Percentiles rank a stretch among this genome's conserved stretches.
Evolutionary conservation across 2,888 invertebrate species (phyloP).

Genomic region (Andrena flavipes): DNA sequence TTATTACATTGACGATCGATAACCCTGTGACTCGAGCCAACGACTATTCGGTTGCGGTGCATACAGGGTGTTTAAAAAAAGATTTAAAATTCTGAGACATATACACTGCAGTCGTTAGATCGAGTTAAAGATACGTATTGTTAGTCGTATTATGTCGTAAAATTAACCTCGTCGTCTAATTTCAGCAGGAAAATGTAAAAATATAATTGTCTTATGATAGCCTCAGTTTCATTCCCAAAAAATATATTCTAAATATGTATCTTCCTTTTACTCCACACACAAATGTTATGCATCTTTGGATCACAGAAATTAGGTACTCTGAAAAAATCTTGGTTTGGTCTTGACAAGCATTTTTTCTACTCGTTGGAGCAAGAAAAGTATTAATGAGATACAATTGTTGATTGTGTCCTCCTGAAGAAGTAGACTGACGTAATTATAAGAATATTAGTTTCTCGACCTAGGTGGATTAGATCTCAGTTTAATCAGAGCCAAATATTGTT

Average conservation of each 20-base stretch:
- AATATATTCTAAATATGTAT: too few species aligned
- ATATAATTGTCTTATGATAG: too few species aligned
- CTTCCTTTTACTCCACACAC: too few species aligned
- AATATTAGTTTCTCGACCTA: neutral
- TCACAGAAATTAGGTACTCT: too few species aligned
- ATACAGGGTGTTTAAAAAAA: neutral
- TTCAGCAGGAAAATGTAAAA: too few species aligned
- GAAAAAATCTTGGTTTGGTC: too few species aligned
- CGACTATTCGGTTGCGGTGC: neutral
- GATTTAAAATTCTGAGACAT: neutral
- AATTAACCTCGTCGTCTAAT: neutral
- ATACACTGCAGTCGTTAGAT: neutral
- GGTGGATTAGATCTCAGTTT: neutral
- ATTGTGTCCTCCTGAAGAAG: too few species aligned
- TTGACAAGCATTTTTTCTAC: too few species aligned
- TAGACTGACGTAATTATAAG: neutral
- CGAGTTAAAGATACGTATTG: neutral
- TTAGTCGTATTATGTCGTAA: neutral
- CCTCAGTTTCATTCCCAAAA: too few species aligned
- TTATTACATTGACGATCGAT: conserved; percentile 12
- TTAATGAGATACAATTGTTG: too few species aligned
- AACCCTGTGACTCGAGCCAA: conserved; percentile 1
- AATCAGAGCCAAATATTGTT: neutral
- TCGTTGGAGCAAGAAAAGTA: too few species aligned
- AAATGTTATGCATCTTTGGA: too few species aligned